Base-by-base conservation (phyloP, 2,113 vertebrate genomes). In the Solea solea region DNA sequence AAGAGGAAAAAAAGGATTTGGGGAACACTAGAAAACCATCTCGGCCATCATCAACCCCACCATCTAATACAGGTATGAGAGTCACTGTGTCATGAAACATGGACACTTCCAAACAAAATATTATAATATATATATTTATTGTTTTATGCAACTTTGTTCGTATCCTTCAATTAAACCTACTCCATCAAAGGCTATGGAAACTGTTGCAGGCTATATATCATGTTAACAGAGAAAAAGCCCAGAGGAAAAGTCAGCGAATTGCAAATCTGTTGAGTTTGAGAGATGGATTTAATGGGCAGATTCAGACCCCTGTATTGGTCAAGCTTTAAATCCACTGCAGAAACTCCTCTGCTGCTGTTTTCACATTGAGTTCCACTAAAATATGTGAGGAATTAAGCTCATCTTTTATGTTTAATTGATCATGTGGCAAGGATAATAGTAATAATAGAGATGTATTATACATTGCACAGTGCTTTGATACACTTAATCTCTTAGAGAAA, bases 31-130 rank as follows among this genome's bases (percentile, higher is more conserved):
- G 69, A 40, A 89, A 86, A 56, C 71, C 57, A n/a, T 75, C 70
- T 56, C 82, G 88, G 7, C 90, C 90, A 14, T 87, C 86, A 9
- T 92, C 89, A 14, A 89, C 88, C 40, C 88, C 91, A 34, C 87
- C 91, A 16, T 78, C 77, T 59, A 73, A 78, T n/a, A 62, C 84
- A 91, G 90, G 92, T 93, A 90, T 56, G 67, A 52, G 5, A 59
- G 60, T 42, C 14, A 11, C 11, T 63, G 21, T 13, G 7, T 27
- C 10, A 7, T 49, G 45, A 8, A 15, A 34, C 34, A 34, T 34
- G 5, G 34, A 34, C 34, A 34, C 3, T 34, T 21, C 21, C 2
- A 42, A 49, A 63, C 21, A 21, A 51, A 64, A 21, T 21, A 21
- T 21, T 21, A 21, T 21, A 21, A 21, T 21, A 21, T 21, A 21